These are phyloP conservation scores for Macaria liturata DNA, from an alignment of 2,888 invertebrate genomes.

Conservation along the genomic window DNA sequence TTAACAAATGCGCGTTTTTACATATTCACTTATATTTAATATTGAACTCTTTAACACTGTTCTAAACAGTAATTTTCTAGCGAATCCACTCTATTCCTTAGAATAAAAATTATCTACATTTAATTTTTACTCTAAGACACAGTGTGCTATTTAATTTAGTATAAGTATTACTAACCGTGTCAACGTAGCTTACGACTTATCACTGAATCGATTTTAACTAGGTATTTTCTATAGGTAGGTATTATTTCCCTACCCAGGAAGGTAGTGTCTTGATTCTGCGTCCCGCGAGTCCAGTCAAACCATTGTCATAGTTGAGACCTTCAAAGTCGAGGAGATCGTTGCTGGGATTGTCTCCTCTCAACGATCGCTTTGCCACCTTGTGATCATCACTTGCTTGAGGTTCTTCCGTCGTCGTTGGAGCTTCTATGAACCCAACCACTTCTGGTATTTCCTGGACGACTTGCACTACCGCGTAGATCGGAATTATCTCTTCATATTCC, in stretches of 20 bases:
- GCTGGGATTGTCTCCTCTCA: conserved; percentile 63
- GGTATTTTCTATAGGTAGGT: too few species aligned
- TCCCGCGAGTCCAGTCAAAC: conserved; percentile 57
- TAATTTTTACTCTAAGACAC: too few species aligned
- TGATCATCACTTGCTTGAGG: conserved; percentile 39
- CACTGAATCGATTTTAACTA: too few species aligned
- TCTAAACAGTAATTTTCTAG: too few species aligned
- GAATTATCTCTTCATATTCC: conserved; percentile 41
- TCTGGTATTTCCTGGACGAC: conserved; percentile 59
- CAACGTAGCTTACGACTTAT: too few species aligned
- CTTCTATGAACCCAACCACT: conserved; percentile 45
- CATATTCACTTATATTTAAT: too few species aligned
- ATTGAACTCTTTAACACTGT: too few species aligned
- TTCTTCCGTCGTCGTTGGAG: conserved; percentile 41
- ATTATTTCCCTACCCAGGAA: conserved; percentile 64
- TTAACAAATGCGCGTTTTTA: too few species aligned
- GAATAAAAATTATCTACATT: too few species aligned
- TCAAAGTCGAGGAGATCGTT: conserved; percentile 67
- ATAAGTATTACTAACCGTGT: too few species aligned
- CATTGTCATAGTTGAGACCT: conserved; percentile 55
- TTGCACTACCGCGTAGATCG: conserved; percentile 53
- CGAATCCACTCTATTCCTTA: too few species aligned
- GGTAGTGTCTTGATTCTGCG: conserved; percentile 75
- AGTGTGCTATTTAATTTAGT: too few species aligned
- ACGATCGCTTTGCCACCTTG: conserved; percentile 62